A percentile compares a stretch with the other conserved stretches of the same genome.
phyloP scores from a whole-genome alignment of 2,113 vertebrate genomes.

The Proterorhinus semilunaris region DNA sequence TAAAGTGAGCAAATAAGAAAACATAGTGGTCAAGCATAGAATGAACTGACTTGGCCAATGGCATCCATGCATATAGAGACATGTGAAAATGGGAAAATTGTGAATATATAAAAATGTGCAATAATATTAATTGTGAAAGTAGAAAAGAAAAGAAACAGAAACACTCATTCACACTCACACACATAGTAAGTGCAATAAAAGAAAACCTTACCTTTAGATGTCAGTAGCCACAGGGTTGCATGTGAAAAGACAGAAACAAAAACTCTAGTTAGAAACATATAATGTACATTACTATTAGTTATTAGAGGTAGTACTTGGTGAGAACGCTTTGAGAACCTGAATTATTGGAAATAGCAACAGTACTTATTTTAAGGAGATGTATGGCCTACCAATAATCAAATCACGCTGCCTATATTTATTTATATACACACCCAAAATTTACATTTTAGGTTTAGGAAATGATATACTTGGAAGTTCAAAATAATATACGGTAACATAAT shows the following conservation, averaged over 20 bases:
- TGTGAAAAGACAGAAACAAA: constrained; percentile 30
- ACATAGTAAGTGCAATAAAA: not conserved
- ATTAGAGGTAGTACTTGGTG: too few species aligned
- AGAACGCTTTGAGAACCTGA: too few species aligned
- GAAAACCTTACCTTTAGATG: constrained; percentile 60
- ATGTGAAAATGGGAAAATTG: too few species aligned
- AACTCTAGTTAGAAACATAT: constrained; percentile 4
- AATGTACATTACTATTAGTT: not conserved
- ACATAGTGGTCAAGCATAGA: constrained; percentile 37
- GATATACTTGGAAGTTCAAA: not conserved
- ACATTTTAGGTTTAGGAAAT: not conserved
- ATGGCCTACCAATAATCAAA: too few species aligned
- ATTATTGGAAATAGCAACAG: too few species aligned
- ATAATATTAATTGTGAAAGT: too few species aligned
- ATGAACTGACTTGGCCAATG: constrained; percentile 55
- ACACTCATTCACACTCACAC: constrained; percentile 3
- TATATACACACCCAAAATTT: too few species aligned
- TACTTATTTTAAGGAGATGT: too few species aligned
- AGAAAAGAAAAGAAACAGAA: not conserved
- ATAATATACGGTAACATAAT: not conserved
- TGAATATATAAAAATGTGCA: too few species aligned
- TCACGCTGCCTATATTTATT: too few species aligned
- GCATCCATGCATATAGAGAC: too few species aligned
- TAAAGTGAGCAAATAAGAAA: constrained; percentile 25
- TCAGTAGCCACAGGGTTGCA: constrained; percentile 29